Evolutionary conservation across 2,797 vertebrate genomes (phyloP).

Genomic region (Potorous gilbertii): DNA sequence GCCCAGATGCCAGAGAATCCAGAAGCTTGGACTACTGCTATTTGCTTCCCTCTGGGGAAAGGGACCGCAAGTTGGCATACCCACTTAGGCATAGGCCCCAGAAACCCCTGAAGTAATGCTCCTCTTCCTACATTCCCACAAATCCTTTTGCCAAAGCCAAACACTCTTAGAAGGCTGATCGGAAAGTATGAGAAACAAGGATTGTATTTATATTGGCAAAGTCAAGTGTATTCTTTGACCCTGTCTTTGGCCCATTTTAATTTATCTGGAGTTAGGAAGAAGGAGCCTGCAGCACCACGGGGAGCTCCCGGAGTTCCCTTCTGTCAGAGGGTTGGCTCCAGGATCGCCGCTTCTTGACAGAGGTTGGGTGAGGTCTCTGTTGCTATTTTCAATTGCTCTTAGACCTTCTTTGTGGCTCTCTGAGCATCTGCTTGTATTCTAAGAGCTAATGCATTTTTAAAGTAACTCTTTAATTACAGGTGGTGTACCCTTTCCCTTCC

Average conservation of each 20-base stretch:
- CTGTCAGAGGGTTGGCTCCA: not conserved
- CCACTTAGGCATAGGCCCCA: not conserved
- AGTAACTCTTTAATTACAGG: conserved; percentile 73
- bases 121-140: not conserved
- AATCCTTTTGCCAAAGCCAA: not conserved
- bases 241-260: not conserved
- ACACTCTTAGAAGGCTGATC: not conserved
- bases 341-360: not conserved
- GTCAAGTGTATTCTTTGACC: not conserved
- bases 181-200: not conserved
- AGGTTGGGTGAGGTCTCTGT: not conserved
- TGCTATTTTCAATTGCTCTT: conserved; percentile 11
- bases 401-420: conserved; percentile 34
- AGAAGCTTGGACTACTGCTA: not conserved
- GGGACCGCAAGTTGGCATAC: too few species aligned
- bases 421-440: conserved; percentile 55
- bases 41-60: not conserved
- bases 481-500: conserved; percentile 68
- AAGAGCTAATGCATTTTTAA: conserved; percentile 72
- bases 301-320: not conserved
- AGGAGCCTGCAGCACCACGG: not conserved
- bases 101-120: not conserved
- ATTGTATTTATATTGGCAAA: not conserved
- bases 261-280: not conserved
- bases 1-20: not conserved